A percentile compares a stretch with the other conserved stretches of the same genome.
phyloP scores from a whole-genome alignment of 1,140 invertebrate genomes.

The Ceratoteleas bidentatus region DNA sequence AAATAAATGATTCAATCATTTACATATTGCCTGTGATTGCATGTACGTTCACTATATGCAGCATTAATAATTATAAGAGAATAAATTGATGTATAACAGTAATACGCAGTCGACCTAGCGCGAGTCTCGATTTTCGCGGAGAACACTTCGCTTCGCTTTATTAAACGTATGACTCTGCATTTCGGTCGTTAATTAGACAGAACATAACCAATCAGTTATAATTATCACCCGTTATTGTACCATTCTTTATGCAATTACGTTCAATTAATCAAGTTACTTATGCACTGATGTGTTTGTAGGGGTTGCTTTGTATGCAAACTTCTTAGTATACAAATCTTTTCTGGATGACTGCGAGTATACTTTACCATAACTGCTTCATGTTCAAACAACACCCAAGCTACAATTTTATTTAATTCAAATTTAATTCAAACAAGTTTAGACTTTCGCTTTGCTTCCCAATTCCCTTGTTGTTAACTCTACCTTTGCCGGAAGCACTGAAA shows the following conservation, averaged over 20 bases:
- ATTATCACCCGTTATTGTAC: constrained; percentile 26
- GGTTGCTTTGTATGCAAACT: no score
- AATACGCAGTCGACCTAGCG: not conserved
- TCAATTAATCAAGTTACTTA: constrained; percentile 25
- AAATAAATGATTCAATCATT: constrained; percentile 42
- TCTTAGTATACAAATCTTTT: no score
- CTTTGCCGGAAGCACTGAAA: no score
- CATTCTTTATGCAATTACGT: constrained; percentile 6
- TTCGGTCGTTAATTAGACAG: constrained; percentile 40
- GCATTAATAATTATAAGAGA: constrained; percentile 48
- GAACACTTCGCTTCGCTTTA: constrained; percentile 13
- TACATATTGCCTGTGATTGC: constrained; percentile 30
- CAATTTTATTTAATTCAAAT: no score
- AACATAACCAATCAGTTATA: constrained; percentile 35
- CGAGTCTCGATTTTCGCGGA: constrained; percentile 17
- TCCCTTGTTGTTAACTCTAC: no score
- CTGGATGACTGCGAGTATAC: no score
- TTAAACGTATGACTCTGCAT: constrained; percentile 27
- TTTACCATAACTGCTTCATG: no score
- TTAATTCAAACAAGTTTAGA: no score
- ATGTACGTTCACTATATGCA: constrained; percentile 11
- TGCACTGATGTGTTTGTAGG: constrained; percentile 4
- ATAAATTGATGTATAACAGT: constrained; percentile 38
- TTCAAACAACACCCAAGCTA: no score
- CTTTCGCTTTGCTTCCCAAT: no score